Percentiles rank a stretch among this genome's conserved stretches.
Evolutionary conservation across 2,113 vertebrate species (phyloP).

Genomic region (Nerophis lumbriciformis): DNA sequence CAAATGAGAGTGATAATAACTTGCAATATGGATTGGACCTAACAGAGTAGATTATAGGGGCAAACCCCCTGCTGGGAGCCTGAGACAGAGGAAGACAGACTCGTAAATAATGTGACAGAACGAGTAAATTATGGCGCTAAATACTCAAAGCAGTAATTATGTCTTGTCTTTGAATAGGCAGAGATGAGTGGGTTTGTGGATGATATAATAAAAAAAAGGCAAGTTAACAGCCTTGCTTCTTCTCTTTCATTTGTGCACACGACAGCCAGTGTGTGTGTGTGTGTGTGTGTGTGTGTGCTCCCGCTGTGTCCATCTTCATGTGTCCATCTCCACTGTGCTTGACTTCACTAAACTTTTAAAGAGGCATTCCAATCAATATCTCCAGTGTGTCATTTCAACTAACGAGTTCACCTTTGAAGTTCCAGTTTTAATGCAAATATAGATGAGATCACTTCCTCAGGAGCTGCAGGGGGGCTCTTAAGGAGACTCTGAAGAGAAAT

Average conservation of each 20-base stretch:
- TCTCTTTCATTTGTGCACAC: conserved; percentile 28
- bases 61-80: conserved; percentile 56
- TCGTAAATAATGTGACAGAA: conserved; percentile 65
- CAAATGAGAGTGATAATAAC: conserved; percentile 76
- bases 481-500: conserved; percentile 7
- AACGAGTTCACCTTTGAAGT: conserved; percentile 3
- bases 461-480: conserved; percentile 3
- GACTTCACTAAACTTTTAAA: conserved; percentile 7
- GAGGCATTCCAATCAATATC: conserved; percentile 1
- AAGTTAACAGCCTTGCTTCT: conserved; percentile 38
- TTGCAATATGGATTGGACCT: conserved; percentile 65
- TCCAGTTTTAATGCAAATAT: neutral
- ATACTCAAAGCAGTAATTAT: conserved; percentile 77
- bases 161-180: conserved; percentile 64
- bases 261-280: conserved; percentile 10
- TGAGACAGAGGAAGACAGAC: conserved; percentile 27
- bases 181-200: conserved; percentile 63
- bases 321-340: conserved; percentile 6
- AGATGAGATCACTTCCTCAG: conserved; percentile 2
- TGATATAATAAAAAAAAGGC: conserved; percentile 54
- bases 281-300: neutral
- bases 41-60: conserved; percentile 70
- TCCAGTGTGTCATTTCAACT: conserved; percentile 3
- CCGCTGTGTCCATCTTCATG: conserved; percentile 5
- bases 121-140: conserved; percentile 68